Base-by-base conservation (phyloP, 2,113 vertebrate genomes). In the Dissostichus mawsoni region DNA sequence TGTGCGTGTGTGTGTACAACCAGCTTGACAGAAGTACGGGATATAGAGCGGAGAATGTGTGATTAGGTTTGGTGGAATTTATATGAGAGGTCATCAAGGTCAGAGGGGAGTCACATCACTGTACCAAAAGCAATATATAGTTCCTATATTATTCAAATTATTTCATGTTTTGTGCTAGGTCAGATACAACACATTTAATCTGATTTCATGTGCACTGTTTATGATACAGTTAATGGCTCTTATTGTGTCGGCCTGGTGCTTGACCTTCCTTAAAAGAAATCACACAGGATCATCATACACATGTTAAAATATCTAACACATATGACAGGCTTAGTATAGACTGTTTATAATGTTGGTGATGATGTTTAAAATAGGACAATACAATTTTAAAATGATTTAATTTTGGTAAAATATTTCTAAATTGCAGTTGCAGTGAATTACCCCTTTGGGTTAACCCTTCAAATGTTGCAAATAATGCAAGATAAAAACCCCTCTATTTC, bases 51-150 rank as follows among this genome's bases (percentile, higher is more conserved):
- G 18, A 80, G 70, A 74, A 58, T 73, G 70, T 84, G 74, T 89
- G 78, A 89, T 91, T 83, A 87, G 77, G 73, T 87, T 87, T 52
- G 74, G 76, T 65, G 69, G 66, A 86, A 81, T 86, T 89, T 86
- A 82, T 85, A 81, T 51, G 69, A 76, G 65, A 67, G 81, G 69
- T 73, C 44, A 2, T 73, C 29, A 52, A 71, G 83, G 89, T 80
- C 83, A 76, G 8, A 44, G 48, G 25, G 73, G 76, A 18, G 47
- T 77, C 69, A 18, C 48, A 5, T 56, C 50, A 70, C 52, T 50
- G 50, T 52, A 64, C 33, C 58, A 57, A 76, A 29, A 69, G 45
- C 63, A 66, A 79, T 79, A 69, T 65, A 58, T 14, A 58, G 18
- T 50, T 80, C 11, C 20, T 8, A 6, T 10, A 41, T 48, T 68